Evolutionary conservation across 2,888 invertebrate species (phyloP).

Genomic region (Stenotaenia linearis): DNA sequence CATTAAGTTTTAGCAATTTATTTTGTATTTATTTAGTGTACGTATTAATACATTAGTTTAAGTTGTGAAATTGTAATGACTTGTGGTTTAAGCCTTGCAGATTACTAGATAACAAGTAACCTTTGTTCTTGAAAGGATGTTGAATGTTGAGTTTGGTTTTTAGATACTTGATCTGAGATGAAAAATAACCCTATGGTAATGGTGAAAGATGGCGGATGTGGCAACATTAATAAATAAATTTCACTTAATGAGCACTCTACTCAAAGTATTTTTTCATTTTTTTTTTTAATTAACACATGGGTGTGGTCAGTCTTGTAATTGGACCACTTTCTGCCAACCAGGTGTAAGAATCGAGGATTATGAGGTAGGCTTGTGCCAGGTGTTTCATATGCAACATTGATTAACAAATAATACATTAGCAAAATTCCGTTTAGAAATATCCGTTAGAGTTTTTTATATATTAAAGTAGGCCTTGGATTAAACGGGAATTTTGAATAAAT

Average conservation of each 20-base stretch:
- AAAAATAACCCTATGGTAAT: not conserved
- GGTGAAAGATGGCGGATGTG: not conserved
- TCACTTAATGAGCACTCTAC: constrained; percentile 21
- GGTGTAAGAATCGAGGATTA: not conserved
- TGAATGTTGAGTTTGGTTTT: not conserved
- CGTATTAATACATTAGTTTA: too few relatives aligned
- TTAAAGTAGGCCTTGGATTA: too few relatives aligned
- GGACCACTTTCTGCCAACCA: constrained; percentile 26
- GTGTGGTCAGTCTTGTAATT: constrained; percentile 23
- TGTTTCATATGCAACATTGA: not conserved
- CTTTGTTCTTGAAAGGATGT: not conserved
- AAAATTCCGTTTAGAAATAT: not conserved
- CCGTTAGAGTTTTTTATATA: too few relatives aligned
- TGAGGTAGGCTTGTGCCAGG: not conserved
- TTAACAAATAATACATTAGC: not conserved
- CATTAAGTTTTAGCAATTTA: too few relatives aligned
- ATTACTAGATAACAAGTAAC: not conserved
- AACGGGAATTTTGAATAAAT: too few relatives aligned
- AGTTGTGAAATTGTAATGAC: not conserved
- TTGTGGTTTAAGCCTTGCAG: not conserved
- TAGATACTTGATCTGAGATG: not conserved
- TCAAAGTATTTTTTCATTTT: not conserved
- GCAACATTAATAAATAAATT: constrained; percentile 6
- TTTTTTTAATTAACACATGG: constrained; percentile 2
- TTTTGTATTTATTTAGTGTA: too few relatives aligned